Evolutionary conservation across 2,888 invertebrate genomes (phyloP), one percentile per base, ranked within the genome.

Genomic region (Leucoptera coffeella): DNA sequence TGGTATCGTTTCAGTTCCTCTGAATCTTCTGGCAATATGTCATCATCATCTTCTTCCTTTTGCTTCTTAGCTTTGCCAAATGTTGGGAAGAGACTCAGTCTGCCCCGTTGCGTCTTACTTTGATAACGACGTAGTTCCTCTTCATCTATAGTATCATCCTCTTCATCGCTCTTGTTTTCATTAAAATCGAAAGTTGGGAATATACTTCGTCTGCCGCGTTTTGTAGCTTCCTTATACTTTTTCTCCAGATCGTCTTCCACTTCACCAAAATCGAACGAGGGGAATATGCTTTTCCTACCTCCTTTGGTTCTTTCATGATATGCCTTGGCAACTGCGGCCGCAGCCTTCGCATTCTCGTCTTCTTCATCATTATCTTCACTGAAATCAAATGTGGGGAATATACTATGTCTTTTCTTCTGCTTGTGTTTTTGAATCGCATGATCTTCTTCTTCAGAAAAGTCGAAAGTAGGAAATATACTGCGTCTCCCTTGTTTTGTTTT

Each of bases 391-490:
- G 57, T 50, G 7, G 59, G 60, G 27, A 61, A 60, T 35, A 61
- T 59, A 27, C 61, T 61, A 29, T 59, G 58, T 32, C 61, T 45
- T 38, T 60, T 60, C 37, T 55, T 57, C 17, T 57, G 45, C 32
- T 54, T 52, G 38, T 53, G 53, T 11, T 46, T 42, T 32, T 42
- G 47, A 17, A 42, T 33, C 20, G 48, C 47, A 12, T 40, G 36
- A 32, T 65, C 62, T 39, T 64, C 64, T 27, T 64, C 61, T 43
- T 64, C 62, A 13, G 57, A 54, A 35, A 64, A 65, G 35, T 67
- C 62, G 23, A 62, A 64, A 9, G 41, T 34, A 9, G 32, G 30
- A 13, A 30, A 32, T 17, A 31, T 29, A 25, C 31, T 31, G 9
- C 15, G 14, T 28, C 36, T 28, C n/a, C 32, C 31, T 17, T 29